phyloP scores from a whole-genome alignment of 2,797 vertebrate species.

The Buphagus erythrorhynchus region DNA sequence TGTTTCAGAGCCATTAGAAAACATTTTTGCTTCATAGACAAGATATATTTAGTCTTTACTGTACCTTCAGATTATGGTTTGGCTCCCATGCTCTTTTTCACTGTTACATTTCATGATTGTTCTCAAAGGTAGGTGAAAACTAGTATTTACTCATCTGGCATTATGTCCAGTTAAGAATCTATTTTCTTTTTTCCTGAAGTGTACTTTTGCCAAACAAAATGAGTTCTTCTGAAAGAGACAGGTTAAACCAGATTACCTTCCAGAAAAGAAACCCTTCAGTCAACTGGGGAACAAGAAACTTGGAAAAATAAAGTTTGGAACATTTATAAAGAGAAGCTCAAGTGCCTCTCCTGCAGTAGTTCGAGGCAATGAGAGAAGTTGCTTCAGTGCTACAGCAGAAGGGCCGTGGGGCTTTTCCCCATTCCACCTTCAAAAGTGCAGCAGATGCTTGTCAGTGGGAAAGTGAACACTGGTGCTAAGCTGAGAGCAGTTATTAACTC shows the following conservation, averaged over 20 bases:
- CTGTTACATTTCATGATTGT: neutral
- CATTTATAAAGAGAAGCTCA: neutral
- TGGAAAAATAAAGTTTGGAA: neutral
- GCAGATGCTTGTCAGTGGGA: neutral
- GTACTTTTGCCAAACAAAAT: neutral
- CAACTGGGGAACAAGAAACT: neutral
- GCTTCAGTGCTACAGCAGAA: neutral
- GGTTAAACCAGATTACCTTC: neutral
- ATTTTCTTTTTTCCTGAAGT: neutral
- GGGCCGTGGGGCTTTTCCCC: neutral
- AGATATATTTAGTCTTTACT: neutral
- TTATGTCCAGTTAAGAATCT: neutral
- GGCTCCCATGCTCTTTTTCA: neutral
- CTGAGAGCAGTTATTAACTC: neutral
- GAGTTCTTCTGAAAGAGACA: neutral
- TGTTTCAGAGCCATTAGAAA: neutral
- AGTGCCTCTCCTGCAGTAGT: neutral
- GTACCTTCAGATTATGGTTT: neutral
- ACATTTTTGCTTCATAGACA: neutral
- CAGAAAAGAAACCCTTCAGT: neutral
- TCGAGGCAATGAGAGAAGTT: neutral
- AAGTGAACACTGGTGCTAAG: neutral
- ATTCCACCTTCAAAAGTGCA: neutral
- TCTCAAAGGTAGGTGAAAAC: neutral
- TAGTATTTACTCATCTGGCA: neutral